Conservation (phyloP, 2,797 vertebrate species). For the Tapirus indicus region DNA sequence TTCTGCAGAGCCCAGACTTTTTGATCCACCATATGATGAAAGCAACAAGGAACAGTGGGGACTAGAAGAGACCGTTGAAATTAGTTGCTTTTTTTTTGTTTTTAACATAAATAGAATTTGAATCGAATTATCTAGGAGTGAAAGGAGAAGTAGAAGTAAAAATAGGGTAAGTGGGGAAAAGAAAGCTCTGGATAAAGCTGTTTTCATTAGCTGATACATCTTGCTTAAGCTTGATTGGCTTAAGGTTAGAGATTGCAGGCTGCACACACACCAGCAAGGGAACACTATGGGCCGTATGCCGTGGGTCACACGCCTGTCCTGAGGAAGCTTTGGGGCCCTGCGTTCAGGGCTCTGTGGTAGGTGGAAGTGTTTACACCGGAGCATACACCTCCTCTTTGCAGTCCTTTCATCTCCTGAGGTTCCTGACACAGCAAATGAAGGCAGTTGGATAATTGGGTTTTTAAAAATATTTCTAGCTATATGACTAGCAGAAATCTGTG, state of each 20-base stretch:
- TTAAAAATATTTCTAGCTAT: neutral
- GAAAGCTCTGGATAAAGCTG: neutral
- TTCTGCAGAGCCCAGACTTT: neutral
- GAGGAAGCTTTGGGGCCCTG: neutral
- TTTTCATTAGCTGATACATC: neutral
- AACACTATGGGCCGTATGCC: neutral
- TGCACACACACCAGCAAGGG: neutral
- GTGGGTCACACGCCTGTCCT: too few species aligned
- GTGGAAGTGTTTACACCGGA: neutral
- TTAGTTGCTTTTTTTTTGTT: neutral
- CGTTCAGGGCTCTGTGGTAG: neutral
- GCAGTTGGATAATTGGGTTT: neutral
- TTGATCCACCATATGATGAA: neutral
- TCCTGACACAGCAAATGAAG: neutral
- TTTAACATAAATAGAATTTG: neutral
- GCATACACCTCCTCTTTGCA: neutral
- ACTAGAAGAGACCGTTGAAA: neutral
- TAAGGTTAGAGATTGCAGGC: neutral
- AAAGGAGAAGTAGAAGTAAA: conserved; percentile 19
- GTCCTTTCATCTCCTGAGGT: neutral
- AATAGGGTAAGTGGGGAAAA: neutral
- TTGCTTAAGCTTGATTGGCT: neutral
- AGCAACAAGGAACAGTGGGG: neutral
- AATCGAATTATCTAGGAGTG: neutral
- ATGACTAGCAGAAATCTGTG: neutral